A percentile compares a stretch with the other conserved stretches of the same genome.
phyloP scores from a whole-genome alignment of 2,797 vertebrate genomes.

The Chromis chromis region DNA sequence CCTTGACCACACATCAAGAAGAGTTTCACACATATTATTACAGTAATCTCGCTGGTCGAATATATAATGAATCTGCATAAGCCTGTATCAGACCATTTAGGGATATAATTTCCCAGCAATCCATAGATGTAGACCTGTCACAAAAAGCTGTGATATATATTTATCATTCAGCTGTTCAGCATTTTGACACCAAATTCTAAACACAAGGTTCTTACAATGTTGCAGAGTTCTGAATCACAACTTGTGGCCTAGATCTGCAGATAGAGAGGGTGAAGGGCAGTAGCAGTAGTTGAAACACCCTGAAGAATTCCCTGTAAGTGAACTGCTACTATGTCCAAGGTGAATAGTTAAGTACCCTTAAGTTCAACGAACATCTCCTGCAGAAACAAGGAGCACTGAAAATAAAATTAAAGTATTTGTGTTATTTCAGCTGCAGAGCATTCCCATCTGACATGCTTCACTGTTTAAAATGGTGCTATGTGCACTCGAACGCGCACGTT shows the following conservation, averaged over 20 bases:
- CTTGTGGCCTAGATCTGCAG: not conserved
- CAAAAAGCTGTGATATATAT: not conserved
- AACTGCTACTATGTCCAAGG: too few species aligned
- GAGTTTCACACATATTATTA: too few species aligned
- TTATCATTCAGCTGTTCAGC: not conserved
- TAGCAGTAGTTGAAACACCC: not conserved
- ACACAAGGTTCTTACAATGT: not conserved
- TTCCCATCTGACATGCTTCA: constrained; percentile 26
- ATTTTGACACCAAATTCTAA: not conserved
- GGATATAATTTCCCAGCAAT: too few species aligned
- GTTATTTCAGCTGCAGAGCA: constrained; percentile 27
- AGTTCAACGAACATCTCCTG: not conserved
- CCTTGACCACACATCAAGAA: too few species aligned
- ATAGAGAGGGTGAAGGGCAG: not conserved
- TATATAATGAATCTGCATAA: too few species aligned
- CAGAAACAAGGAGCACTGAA: constrained; percentile 21
- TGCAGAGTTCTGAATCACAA: not conserved
- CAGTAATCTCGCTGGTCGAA: too few species aligned
- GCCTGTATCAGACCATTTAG: too few species aligned
- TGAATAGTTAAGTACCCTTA: too few species aligned
- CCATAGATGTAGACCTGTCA: not conserved
- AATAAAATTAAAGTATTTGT: constrained; percentile 31
- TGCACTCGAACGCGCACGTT: not conserved
- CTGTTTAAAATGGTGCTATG: constrained; percentile 7
- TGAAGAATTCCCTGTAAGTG: not conserved